phyloP scores from a whole-genome alignment of 2,113 vertebrate species.

The Chrysochloris asiatica region DNA sequence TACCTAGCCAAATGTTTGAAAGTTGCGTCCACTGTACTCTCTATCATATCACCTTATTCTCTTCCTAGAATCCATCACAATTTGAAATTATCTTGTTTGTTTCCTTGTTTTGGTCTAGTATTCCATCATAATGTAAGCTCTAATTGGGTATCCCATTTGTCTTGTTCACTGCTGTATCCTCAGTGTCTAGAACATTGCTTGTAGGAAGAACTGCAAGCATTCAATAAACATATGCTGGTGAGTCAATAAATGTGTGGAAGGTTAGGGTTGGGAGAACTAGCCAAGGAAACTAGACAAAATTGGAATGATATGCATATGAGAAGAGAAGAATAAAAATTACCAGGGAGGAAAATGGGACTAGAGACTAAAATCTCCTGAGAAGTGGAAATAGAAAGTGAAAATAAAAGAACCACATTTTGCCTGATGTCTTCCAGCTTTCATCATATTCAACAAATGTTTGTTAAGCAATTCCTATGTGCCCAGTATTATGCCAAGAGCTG shows the following conservation, averaged over 20 bases:
- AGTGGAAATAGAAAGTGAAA: constrained; percentile 39
- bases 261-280: background rate
- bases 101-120: background rate
- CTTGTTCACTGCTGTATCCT: background rate
- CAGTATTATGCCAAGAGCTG: background rate
- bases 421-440: constrained; percentile 16
- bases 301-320: background rate
- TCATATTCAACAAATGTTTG: background rate
- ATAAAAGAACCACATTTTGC: constrained; percentile 44
- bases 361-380: constrained; percentile 29
- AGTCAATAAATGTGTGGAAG: background rate
- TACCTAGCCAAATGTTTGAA: background rate
- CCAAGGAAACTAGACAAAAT: background rate
- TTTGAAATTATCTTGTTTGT: constrained; percentile 25
- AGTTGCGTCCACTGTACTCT: background rate
- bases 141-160: background rate
- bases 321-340: constrained; percentile 43
- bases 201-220: background rate
- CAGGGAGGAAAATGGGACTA: constrained; percentile 28
- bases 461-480: background rate
- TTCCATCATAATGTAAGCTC: background rate
- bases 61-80: background rate
- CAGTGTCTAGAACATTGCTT: background rate
- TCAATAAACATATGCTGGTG: background rate
- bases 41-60: background rate